phyloP scores from a whole-genome alignment of 2,888 invertebrate genomes.

The Drosophila kambysellisi region DNA sequence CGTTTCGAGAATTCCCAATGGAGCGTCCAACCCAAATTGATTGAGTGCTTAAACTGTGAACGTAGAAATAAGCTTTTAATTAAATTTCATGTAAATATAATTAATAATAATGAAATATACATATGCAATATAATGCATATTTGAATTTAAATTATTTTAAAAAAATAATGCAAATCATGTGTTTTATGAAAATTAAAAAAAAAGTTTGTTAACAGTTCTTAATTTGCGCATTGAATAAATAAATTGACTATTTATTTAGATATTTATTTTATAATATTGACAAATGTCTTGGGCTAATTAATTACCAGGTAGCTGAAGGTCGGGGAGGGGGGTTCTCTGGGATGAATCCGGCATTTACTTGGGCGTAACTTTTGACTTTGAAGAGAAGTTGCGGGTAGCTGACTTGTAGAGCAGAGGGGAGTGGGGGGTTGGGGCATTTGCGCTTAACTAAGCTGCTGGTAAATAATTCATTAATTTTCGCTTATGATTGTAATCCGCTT shows the following conservation, averaged over 20 bases:
- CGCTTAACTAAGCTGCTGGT: constrained; percentile 78
- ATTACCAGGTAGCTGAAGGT: constrained; percentile 61
- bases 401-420: not conserved
- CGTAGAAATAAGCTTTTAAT: constrained; percentile 19
- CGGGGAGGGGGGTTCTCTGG: constrained; percentile 10
- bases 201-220: not conserved
- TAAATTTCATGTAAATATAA: constrained; percentile 15
- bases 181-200: not conserved
- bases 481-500: constrained; percentile 81
- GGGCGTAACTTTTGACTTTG: constrained; percentile 60
- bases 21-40: constrained; percentile 29
- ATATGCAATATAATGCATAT: not conserved
- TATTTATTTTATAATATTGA: constrained; percentile 58
- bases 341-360: constrained; percentile 37
- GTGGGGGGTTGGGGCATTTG: constrained; percentile 18
- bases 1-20: constrained; percentile 30
- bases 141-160: not conserved
- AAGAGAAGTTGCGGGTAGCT: constrained; percentile 11
- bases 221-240: not conserved
- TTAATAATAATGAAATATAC: not conserved
- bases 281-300: constrained; percentile 68
- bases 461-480: constrained; percentile 83
- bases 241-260: not conserved
- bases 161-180: not conserved
- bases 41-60: constrained; percentile 35